Percentiles rank a stretch among this genome's conserved stretches.
Conservation (phyloP, 2,113 vertebrate genomes). For the Alethe diademata region DNA sequence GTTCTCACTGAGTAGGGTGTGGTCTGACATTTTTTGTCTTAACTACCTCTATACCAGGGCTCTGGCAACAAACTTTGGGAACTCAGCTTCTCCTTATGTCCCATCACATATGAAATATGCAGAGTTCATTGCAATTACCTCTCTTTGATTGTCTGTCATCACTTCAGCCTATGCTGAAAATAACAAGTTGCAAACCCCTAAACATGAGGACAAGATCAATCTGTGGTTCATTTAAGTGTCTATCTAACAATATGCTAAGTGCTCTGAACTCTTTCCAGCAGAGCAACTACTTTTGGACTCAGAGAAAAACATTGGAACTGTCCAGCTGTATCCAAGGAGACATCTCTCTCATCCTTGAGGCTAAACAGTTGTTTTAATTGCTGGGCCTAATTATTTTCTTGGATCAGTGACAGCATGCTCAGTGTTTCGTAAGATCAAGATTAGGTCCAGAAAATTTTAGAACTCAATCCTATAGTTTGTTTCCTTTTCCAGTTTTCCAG, state of each 20-base stretch:
- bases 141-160: constrained; percentile 37
- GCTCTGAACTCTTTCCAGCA: neutral
- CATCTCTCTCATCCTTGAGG: constrained; percentile 16
- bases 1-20: constrained; percentile 30
- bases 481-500: constrained; percentile 23
- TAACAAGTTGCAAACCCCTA: neutral
- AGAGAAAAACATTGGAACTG: neutral
- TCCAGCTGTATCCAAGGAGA: constrained; percentile 29
- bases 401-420: neutral
- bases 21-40: constrained; percentile 27
- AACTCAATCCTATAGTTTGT: neutral
- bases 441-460: constrained; percentile 11
- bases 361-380: constrained; percentile 37
- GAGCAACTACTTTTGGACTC: neutral
- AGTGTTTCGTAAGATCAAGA: constrained; percentile 36
- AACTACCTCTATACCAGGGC: constrained; percentile 22
- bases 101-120: neutral
- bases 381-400: constrained; percentile 28
- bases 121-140: constrained; percentile 13
- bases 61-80: constrained; percentile 56
- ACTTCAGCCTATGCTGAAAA: neutral
- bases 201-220: neutral
- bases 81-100: neutral
- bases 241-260: neutral
- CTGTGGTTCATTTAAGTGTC: constrained; percentile 2